Percentiles rank a stretch among this genome's conserved stretches.
Evolutionary conservation across 1,140 invertebrate species (phyloP).

Genomic region (Bombus ignitus): DNA sequence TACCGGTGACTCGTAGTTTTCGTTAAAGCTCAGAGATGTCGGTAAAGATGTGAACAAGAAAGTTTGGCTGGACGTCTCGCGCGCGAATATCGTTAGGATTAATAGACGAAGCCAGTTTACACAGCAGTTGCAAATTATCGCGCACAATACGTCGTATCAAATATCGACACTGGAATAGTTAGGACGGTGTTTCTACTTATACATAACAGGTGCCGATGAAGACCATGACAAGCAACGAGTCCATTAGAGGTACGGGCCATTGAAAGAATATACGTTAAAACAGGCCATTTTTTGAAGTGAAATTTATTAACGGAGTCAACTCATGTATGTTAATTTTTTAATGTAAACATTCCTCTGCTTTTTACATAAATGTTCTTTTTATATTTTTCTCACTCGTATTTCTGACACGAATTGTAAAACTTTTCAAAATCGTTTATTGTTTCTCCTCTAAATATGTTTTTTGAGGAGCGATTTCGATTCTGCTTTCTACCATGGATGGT

Average conservation of each 20-base stretch:
- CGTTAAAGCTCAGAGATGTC: constrained; percentile 1
- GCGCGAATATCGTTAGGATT: too few relatives aligned
- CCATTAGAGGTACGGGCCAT: too few relatives aligned
- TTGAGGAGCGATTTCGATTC: constrained; percentile 48
- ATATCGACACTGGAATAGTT: background rate
- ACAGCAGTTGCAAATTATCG: background rate
- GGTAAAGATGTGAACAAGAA: constrained; percentile 12
- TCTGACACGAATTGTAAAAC: background rate
- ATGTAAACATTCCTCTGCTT: background rate
- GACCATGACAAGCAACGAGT: too few relatives aligned
- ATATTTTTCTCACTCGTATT: background rate
- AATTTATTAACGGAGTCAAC: background rate
- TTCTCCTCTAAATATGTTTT: constrained; percentile 45
- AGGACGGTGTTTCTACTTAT: background rate
- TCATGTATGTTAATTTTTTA: background rate
- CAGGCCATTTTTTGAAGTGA: background rate
- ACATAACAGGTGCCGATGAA: too few relatives aligned
- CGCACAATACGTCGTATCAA: background rate
- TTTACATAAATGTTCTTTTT: background rate
- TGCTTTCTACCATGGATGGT: constrained; percentile 63
- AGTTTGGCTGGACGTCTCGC: background rate
- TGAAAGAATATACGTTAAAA: background rate
- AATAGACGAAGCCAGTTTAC: background rate
- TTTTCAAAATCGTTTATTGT: constrained; percentile 39
- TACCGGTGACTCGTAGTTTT: constrained; percentile 18